Base-by-base conservation (phyloP, 2,113 vertebrate species). In the Martes martes region DNA sequence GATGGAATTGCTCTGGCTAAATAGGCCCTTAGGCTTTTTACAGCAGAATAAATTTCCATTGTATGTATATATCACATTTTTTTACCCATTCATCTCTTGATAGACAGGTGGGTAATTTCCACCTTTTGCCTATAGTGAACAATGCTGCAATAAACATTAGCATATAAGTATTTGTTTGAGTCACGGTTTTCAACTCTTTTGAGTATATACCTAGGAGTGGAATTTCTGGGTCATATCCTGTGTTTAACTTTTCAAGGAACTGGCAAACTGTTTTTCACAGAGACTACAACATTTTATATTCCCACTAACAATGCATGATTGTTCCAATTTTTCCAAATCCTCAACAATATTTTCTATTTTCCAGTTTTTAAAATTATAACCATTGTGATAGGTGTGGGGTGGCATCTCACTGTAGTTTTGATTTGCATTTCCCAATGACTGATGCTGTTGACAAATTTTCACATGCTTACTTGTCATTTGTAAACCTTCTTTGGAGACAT, bases 241-340 rank as follows among this genome's bases (percentile, higher is more conserved):
- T 67, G 24, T 78, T 93, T 88, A 55, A 86, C 39, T 42, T 89
- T 93, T 85, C 83, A 42, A 92, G 78, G 33, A 94, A 74, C n/a
- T 36, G 26, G 15, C 47, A 73, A 95, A 67, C 13, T 82, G 11
- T 83, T 93, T 93, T 86, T 52, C 55, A 78, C 52, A 55, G n/a
- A 50, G 59, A 50, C 57, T 71, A 31, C 11, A 71, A n/a, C n/a
- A 36, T 93, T 78, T 87, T 42, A 86, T 42, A 78, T 24, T 82
- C n/a, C 31, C 26, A 69, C 23, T 50, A 80, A 19, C 21, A 76
- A 79, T 28, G 4, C 78, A 57, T 7, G 19, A 90, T 8, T 14
- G 8, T 67, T 95, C 26, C 23, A 31, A 59, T 83, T 95, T 86
- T 28, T 61, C 19, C 42, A 82, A 7, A 55, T 45, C 57, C 28